Evolutionary conservation across 2,888 invertebrate genomes (phyloP).

Genomic region (Ochlodes sylvanus): DNA sequence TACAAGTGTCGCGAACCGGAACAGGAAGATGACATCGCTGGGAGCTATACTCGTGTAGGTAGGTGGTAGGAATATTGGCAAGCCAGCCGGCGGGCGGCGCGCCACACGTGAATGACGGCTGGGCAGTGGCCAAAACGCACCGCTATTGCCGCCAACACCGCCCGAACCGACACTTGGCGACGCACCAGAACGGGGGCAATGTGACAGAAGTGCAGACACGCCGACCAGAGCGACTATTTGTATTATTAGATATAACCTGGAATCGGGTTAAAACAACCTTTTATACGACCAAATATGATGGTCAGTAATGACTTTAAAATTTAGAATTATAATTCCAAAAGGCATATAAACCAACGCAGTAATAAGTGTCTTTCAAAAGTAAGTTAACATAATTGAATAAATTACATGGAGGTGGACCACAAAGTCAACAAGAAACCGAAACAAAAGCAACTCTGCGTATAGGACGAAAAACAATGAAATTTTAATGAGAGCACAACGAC

Average conservation of each 20-base stretch:
- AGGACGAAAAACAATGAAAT: constrained; percentile 73
- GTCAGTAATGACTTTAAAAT: constrained; percentile 6
- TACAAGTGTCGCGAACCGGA: constrained; percentile 59
- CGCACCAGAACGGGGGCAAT: constrained; percentile 62
- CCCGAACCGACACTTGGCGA: constrained; percentile 62
- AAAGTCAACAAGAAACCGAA: constrained; percentile 62
- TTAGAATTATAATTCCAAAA: neutral
- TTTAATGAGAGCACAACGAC: constrained; percentile 77
- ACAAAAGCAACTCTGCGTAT: constrained; percentile 65
- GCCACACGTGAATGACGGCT: constrained; percentile 64
- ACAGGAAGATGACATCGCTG: constrained; percentile 63
- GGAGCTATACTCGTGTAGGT: constrained; percentile 56
- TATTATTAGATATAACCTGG: constrained; percentile 16
- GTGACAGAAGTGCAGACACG: constrained; percentile 56
- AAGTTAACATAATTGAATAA: constrained; percentile 37
- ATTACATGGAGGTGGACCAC: constrained; percentile 48
- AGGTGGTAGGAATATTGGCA: constrained; percentile 56
- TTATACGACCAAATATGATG: neutral
- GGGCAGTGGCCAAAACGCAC: constrained; percentile 51
- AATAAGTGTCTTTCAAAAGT: neutral
- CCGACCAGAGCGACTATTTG: constrained; percentile 34
- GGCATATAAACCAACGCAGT: too few species aligned
- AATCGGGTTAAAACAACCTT: neutral
- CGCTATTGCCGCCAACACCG: constrained; percentile 45
- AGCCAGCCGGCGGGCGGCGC: constrained; percentile 42